These are phyloP conservation scores for Seira sanloemensis DNA, from an alignment of 2,888 invertebrate genomes.

Conservation along the genomic window DNA sequence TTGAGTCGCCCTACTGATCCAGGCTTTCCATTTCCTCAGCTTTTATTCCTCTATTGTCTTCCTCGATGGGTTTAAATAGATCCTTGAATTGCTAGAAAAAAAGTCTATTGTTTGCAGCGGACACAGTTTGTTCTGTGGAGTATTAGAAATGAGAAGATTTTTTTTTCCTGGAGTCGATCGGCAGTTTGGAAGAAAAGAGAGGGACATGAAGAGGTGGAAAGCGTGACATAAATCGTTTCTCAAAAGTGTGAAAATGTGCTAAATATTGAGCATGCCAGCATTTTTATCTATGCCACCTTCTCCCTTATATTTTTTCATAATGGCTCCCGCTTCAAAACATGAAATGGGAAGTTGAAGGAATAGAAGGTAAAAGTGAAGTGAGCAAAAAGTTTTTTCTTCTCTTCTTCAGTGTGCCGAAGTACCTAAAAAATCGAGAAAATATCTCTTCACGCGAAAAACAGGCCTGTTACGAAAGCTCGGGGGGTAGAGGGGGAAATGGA, in stretches of 20 bases:
- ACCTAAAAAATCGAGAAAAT: neutral
- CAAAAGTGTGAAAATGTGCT: constrained; percentile 67
- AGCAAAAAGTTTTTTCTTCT: constrained; percentile 50
- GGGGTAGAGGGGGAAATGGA: neutral
- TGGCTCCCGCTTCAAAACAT: constrained; percentile 18
- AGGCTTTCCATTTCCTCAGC: constrained; percentile 5
- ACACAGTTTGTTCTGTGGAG: constrained; percentile 26
- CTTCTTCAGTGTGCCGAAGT: constrained; percentile 4
- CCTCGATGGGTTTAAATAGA: constrained; percentile 44
- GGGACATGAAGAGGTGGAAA: constrained; percentile 55
- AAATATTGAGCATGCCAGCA: constrained; percentile 64
- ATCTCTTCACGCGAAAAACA: neutral
- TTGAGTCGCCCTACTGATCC: constrained; percentile 8
- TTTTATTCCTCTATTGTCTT: constrained; percentile 21
- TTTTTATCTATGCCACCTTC: constrained; percentile 30
- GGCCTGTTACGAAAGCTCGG: too few relatives aligned
- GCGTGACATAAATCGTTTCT: constrained; percentile 65
- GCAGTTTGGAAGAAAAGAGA: constrained; percentile 25
- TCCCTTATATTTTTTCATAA: constrained; percentile 38
- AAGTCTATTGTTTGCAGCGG: constrained; percentile 37
- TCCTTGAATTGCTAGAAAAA: constrained; percentile 36
- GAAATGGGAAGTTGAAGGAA: constrained; percentile 22
- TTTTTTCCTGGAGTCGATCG: constrained; percentile 17
- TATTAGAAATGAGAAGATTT: constrained; percentile 15
- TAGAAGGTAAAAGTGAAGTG: constrained; percentile 56